A percentile compares a stretch with the other conserved stretches of the same genome.
Evolutionary conservation across 2,113 vertebrate genomes (phyloP).

Genomic region (Cardinalis cardinalis): DNA sequence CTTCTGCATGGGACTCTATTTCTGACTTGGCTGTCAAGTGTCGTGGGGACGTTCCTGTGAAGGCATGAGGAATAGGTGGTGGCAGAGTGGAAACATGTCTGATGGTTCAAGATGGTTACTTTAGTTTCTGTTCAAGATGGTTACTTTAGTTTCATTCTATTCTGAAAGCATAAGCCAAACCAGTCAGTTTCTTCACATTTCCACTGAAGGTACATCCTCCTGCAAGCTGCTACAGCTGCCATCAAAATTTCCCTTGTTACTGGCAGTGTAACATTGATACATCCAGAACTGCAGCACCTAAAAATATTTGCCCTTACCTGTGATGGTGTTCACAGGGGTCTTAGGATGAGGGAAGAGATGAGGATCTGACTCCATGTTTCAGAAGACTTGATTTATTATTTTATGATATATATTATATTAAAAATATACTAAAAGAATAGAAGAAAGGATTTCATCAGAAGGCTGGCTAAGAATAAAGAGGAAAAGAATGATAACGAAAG

Average conservation of each 20-base stretch:
- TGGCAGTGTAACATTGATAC: not conserved
- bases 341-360: too few relatives aligned
- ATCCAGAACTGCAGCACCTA: not conserved
- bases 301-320: not conserved
- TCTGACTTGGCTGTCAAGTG: not conserved
- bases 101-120: not conserved
- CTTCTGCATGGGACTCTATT: not conserved
- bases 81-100: not conserved
- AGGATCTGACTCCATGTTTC: too few relatives aligned
- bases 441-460: too few relatives aligned
- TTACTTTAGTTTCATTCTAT: not conserved
- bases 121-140: not conserved
- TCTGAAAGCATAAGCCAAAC: not conserved
- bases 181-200: not conserved
- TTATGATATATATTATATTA: too few relatives aligned
- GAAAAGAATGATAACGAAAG: too few relatives aligned
- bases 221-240: not conserved
- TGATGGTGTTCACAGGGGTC: too few relatives aligned
- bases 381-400: too few relatives aligned
- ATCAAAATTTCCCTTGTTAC: not conserved
- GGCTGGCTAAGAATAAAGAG: too few relatives aligned
- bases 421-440: too few relatives aligned
- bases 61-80: not conserved
- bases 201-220: not conserved
- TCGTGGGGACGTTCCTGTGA: not conserved